Evolutionary conservation across 2,888 invertebrate species (phyloP), one percentile per base, ranked within the genome.

Genomic region (Amorpha juglandis): DNA sequence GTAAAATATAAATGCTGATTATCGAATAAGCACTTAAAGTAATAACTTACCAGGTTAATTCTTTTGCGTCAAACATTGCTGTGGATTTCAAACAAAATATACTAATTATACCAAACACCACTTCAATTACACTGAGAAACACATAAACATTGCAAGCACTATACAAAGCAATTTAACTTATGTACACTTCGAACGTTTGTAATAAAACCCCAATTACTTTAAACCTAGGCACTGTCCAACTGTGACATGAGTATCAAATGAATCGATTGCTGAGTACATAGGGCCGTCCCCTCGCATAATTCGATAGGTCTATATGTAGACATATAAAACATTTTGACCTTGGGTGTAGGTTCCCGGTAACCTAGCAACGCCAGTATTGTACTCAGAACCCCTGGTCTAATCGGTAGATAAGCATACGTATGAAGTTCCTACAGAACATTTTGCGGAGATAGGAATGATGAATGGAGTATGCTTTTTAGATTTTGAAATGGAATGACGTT

Each of bases 351-450:
- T 81, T 83, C 86, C 86, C 83, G 83, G 91, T 91, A 89, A 86
- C 92, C 88, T 90, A 90, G 91, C 92, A 91, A 92, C 92, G 87
- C 78, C 73, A 79, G 81, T 78, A 80, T 82, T 80, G 79, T 82
- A 81, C 86, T 81, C 85, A 85, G 88, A 82, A 85, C 91, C 92
- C 92, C 91, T 87, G 85, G 83, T 81, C 86, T 88, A 88, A 90
- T 88, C 90, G 88, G 79, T 79, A 86, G 83, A 88, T 88, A 86
- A 86, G 85, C 85, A 89, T 91, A 92, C 86, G 83, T 89, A 91
- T 87, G 90, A 87, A 83, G 79, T 74, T 76, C 83, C 90, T 92
- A 89, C 77, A 84, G 72, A n/a, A 79, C 81, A 55, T 55, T 68
- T 71, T 79, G 70, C 72, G 88, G 83, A 89, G 86, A 75, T 83